Percentiles rank a stretch among this genome's conserved stretches.
phyloP scores from a whole-genome alignment of 2,113 vertebrate species.

The Azemiops feae region DNA sequence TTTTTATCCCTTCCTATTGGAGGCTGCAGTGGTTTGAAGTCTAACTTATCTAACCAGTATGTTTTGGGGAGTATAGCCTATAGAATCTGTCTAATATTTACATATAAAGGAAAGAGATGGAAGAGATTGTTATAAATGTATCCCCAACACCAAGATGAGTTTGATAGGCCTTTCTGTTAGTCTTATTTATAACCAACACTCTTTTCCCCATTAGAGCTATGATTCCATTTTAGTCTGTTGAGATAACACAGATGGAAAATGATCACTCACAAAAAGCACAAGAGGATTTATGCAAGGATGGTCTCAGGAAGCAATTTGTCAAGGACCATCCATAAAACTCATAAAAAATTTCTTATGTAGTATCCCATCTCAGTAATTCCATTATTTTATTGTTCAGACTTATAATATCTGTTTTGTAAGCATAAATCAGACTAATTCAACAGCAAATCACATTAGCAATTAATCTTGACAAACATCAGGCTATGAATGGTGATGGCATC shows the following conservation, averaged over 20 bases:
- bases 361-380: not conserved
- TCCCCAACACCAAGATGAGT: not conserved
- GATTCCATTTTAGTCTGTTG: not conserved
- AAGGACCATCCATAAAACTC: not conserved
- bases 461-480: not conserved
- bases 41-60: not conserved
- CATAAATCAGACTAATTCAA: not conserved
- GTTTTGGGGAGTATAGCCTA: not conserved
- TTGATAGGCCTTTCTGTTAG: not conserved
- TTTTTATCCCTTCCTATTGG: not conserved
- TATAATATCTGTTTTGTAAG: not conserved
- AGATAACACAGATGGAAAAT: not conserved
- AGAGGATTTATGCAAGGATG: not conserved
- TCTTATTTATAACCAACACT: not conserved
- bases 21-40: not conserved
- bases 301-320: not conserved
- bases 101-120: not conserved
- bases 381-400: not conserved
- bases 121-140: not conserved
- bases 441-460: slow-evolving; percentile 16
- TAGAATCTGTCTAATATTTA: not conserved
- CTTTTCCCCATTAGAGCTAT: not conserved
- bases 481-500: not conserved
- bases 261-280: not conserved
- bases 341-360: not conserved